Conservation (phyloP, 2,888 invertebrate genomes). For the Spilarctia lutea region DNA sequence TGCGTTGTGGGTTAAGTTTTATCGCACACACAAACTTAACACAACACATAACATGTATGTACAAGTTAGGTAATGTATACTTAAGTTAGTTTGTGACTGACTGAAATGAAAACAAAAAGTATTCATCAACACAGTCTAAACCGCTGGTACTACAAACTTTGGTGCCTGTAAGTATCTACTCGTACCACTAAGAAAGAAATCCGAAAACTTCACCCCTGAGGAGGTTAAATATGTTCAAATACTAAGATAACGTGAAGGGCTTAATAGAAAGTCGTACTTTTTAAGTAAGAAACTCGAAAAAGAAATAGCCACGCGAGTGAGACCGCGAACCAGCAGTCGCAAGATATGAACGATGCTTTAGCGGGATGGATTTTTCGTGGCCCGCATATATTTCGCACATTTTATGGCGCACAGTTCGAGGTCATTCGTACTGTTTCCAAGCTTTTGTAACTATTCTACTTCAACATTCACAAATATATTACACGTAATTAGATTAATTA, state of each 20-base stretch:
- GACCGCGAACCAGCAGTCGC: neutral
- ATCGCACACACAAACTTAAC: no score
- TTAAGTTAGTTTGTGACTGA: neutral
- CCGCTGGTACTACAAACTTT: no score
- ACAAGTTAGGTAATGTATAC: neutral
- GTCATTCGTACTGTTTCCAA: slow-evolving; percentile 22
- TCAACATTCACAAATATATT: slow-evolving; percentile 21
- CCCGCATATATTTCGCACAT: slow-evolving; percentile 29
- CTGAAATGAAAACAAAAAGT: neutral
- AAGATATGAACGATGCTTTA: slow-evolving; percentile 26
- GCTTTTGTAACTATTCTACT: slow-evolving; percentile 29
- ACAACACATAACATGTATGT: neutral
- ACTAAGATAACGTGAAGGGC: no score
- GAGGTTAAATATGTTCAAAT: no score
- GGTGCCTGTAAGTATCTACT: no score
- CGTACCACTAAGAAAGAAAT: no score
- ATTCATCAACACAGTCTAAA: no score
- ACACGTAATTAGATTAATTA: slow-evolving; percentile 23
- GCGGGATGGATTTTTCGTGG: slow-evolving; percentile 30
- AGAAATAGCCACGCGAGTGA: no score
- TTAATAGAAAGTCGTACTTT: no score
- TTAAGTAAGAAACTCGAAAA: no score
- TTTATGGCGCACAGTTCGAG: slow-evolving; percentile 30
- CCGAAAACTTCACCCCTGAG: no score
- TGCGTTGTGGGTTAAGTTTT: neutral